Percentiles rank a stretch among this genome's conserved stretches.
Evolutionary conservation across 1,140 invertebrate species (phyloP).

Genomic region (Micrasema minimum): DNA sequence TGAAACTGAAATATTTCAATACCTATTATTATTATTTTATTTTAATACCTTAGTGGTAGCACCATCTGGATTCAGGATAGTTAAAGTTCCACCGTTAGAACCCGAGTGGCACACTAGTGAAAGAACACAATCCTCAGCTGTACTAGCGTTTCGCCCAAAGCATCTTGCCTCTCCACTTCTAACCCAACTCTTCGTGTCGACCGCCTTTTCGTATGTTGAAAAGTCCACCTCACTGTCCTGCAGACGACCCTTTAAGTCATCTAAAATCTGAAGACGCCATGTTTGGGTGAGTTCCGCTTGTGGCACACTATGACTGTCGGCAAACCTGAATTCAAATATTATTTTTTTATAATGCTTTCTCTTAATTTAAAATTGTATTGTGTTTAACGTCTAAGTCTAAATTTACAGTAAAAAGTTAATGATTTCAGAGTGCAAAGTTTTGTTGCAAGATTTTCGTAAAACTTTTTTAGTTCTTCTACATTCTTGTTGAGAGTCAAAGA

Average conservation of each 20-base stretch:
- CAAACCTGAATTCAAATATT: constrained; percentile 60
- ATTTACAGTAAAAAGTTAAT: no score
- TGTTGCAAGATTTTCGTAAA: no score
- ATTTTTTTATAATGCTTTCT: no score
- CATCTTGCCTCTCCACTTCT: constrained; percentile 81
- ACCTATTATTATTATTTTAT: no score
- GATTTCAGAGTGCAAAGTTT: no score
- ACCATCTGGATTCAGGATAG: constrained; percentile 79
- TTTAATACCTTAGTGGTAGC: constrained; percentile 75
- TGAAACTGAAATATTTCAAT: no score
- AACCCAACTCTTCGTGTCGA: constrained; percentile 86
- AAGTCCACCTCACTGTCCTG: constrained; percentile 66
- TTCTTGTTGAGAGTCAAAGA: no score
- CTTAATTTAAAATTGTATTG: no score
- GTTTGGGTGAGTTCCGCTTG: constrained; percentile 75
- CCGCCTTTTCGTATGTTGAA: constrained; percentile 75
- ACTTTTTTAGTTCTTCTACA: no score
- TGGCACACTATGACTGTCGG: constrained; percentile 67
- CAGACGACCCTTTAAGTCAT: constrained; percentile 73
- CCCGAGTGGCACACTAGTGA: constrained; percentile 80
- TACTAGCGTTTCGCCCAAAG: constrained; percentile 69
- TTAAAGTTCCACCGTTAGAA: constrained; percentile 78
- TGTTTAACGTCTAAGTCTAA: no score
- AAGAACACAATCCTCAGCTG: constrained; percentile 79
- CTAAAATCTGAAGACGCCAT: constrained; percentile 80